A percentile compares a stretch with the other conserved stretches of the same genome.
Evolutionary conservation across 53 echinoderm and acorn worm genomes (phyloP).

Genomic region (Glandiceps talaboti): DNA sequence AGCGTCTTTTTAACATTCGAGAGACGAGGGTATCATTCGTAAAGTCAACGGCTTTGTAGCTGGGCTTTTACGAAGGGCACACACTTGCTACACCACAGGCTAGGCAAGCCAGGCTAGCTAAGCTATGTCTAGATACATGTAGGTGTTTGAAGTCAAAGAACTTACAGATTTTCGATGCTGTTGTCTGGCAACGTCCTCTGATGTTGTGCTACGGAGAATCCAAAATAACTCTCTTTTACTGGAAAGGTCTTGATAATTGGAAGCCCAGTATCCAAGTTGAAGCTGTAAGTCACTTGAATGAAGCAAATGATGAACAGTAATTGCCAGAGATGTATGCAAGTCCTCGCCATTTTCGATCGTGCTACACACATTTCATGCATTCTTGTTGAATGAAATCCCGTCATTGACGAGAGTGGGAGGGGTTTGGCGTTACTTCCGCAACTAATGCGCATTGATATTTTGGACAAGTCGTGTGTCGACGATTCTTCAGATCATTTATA

Average conservation of each 20-base stretch:
- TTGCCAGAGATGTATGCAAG: neutral
- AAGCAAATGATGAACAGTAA: neutral
- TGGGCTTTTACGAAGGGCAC: neutral
- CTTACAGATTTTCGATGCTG: conserved; percentile 66
- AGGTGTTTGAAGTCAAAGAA: no score
- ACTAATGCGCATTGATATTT: no score
- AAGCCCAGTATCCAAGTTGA: conserved; percentile 67
- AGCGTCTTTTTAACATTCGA: no score
- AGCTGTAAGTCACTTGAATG: conserved; percentile 1
- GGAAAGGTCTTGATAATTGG: conserved; percentile 60
- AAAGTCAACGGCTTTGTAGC: conserved; percentile 6
- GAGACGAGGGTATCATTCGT: neutral
- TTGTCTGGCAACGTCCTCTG: conserved; percentile 5
- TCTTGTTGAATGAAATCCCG: neutral
- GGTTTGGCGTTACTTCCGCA: neutral
- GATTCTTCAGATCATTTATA: no score
- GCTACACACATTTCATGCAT: neutral
- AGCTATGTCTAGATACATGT: no score
- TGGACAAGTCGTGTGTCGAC: no score
- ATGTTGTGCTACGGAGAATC: conserved; percentile 93
- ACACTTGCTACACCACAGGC: no score
- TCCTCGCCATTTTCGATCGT: neutral
- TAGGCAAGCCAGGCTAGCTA: no score
- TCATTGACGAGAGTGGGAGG: neutral
- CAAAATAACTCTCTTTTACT: conserved; percentile 54